phyloP scores from a whole-genome alignment of 1,140 invertebrate genomes.

The Hypothenemus hampei region DNA sequence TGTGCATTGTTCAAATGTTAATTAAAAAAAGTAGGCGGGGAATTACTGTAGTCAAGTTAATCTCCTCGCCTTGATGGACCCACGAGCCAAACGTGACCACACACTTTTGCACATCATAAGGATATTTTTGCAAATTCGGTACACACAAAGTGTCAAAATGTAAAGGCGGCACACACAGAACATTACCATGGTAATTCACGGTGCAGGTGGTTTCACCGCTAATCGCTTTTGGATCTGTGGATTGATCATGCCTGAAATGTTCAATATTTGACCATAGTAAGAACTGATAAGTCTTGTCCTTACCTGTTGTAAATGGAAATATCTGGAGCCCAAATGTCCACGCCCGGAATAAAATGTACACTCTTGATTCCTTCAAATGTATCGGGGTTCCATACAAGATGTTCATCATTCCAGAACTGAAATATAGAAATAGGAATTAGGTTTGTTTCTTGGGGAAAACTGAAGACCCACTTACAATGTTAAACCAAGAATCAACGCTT shows the following conservation, averaged over 20 bases:
- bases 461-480: conserved; percentile 30
- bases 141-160: conserved; percentile 49
- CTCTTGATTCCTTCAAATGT: conserved; percentile 44
- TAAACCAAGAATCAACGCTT: conserved; percentile 37
- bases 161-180: conserved; percentile 49
- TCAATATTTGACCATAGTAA: not conserved
- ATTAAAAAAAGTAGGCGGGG: not conserved
- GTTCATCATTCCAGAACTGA: conserved; percentile 48
- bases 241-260: conserved; percentile 34
- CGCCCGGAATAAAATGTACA: conserved; percentile 41
- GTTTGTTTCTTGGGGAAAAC: not conserved
- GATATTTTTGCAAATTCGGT: conserved; percentile 48
- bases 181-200: conserved; percentile 42
- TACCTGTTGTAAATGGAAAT: conserved; percentile 50
- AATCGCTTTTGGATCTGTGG: conserved; percentile 25
- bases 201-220: conserved; percentile 43
- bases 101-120: conserved; percentile 53
- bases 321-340: conserved; percentile 50
- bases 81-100: conserved; percentile 52
- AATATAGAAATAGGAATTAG: not conserved
- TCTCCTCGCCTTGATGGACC: conserved; percentile 56
- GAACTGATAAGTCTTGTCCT: conserved; percentile 16
- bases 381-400: conserved; percentile 48
- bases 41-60: conserved; percentile 47
- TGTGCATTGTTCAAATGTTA: not conserved